Percentiles rank a stretch among this genome's conserved stretches.
Conservation (phyloP, 1,140 invertebrate species). For the Drosophila auraria region DNA sequence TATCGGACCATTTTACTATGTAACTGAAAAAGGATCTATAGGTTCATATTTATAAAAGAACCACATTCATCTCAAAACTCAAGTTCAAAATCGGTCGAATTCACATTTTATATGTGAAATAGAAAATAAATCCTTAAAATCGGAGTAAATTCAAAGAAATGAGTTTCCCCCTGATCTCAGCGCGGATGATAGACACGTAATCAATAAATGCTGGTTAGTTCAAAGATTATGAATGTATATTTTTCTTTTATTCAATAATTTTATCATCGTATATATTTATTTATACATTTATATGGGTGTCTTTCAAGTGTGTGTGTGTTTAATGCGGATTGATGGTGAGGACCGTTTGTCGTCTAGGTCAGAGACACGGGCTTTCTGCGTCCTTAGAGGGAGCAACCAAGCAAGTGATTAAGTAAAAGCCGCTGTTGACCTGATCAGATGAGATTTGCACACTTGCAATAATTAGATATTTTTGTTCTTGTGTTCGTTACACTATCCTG, state of each 20-base stretch:
- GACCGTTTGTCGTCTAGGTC: constrained; percentile 21
- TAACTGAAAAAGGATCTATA: too few species aligned
- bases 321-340: constrained; percentile 28
- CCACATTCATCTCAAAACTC: too few species aligned
- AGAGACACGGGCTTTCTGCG: constrained; percentile 17
- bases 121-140: too few species aligned
- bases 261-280: constrained; percentile 60
- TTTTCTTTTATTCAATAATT: constrained; percentile 72
- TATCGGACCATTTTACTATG: too few species aligned
- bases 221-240: constrained; percentile 57
- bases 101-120: too few species aligned
- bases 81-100: too few species aligned
- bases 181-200: background rate
- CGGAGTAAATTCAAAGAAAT: background rate
- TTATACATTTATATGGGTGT: constrained; percentile 56
- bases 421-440: constrained; percentile 16
- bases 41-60: too few species aligned
- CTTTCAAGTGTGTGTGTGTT: constrained; percentile 28
- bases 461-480: constrained; percentile 25
- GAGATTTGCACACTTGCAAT: constrained; percentile 27
- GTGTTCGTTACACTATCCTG: constrained; percentile 36
- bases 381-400: constrained; percentile 7
- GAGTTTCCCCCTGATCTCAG: background rate
- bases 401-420: constrained; percentile 1
- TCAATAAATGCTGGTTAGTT: background rate